These are phyloP conservation scores for Serripes groenlandicus DNA, from an alignment of 2,888 invertebrate genomes.

Conservation along the genomic window DNA sequence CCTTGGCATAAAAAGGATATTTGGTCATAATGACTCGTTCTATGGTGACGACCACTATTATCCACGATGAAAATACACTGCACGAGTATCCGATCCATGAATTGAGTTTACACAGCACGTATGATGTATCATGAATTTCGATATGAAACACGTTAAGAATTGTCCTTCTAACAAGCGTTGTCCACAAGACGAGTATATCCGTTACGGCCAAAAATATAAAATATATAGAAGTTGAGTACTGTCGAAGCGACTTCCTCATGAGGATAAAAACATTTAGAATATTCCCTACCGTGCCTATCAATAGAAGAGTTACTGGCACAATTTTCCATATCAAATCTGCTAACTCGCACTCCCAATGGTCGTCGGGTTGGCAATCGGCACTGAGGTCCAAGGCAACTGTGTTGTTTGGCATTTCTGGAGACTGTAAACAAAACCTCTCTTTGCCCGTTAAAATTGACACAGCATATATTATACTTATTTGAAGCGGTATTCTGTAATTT, in stretches of 20 bases:
- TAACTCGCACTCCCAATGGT: neutral
- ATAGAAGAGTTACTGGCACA: neutral
- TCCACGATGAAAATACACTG: conserved; percentile 24
- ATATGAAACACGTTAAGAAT: neutral
- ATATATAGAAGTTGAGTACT: conserved; percentile 32
- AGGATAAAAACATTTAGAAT: neutral
- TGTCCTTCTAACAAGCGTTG: conserved; percentile 1
- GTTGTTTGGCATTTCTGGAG: no score
- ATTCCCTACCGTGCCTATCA: conserved; percentile 14
- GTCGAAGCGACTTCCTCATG: neutral
- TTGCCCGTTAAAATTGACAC: no score
- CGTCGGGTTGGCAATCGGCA: neutral
- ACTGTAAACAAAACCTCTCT: no score
- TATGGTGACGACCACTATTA: conserved; percentile 24
- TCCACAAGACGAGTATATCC: conserved; percentile 31
- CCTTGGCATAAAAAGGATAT: neutral
- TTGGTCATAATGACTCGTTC: conserved; percentile 28
- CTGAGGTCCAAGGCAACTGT: no score
- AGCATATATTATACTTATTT: no score
- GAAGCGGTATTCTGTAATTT: no score
- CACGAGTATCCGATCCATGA: conserved; percentile 18
- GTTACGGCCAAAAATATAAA: conserved; percentile 31
- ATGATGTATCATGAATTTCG: neutral
- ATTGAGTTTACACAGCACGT: conserved; percentile 8
- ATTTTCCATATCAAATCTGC: conserved; percentile 17